Evolutionary conservation across 2,797 vertebrate species (phyloP), one percentile per base, ranked within the genome.

Genomic region (Atherinosoma microstoma): DNA sequence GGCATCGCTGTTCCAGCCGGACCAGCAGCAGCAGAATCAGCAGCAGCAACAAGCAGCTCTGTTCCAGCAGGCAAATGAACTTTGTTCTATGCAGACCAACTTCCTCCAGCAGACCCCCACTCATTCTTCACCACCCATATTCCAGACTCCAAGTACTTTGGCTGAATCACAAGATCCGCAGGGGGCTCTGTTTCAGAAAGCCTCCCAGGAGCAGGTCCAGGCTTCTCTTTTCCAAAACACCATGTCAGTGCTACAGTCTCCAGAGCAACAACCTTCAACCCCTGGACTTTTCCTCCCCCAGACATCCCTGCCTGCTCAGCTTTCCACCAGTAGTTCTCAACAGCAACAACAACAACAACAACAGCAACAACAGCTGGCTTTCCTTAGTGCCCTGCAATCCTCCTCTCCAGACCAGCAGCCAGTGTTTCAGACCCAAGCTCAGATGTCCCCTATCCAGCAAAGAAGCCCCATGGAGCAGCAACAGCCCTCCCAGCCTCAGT

Each of bases 201-300:
- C 93, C 64, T 94, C 97, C 30, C 97, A 97, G 70, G 97, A 99
- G 81, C 97, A 97, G 59, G 93, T 98, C 78, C 97, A 98, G 85
- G 93, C 96, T 5, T 90, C 96, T 0, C 92, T 99, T 79, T 99
- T 97, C 84, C 98, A 97, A 84, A 97, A 91, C 73, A 88, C 93
- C 56, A 94, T 99, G 87, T 92, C 96, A 18, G 97, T 97, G 22
- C 90, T 99, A 87, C 96, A 84, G 93, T 92, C 96, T 68, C 93
- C 96, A 79, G 97, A 99, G 78, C 96, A 98, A 84, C 96, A 95
- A 49, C 91, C 93, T 20, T 82, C 94, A 15, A 79, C 95, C 34
- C 79, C 95, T 30, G 94, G 93, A 88, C 94, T 98, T 75, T 99
- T 97, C 89, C 95, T 98, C 65, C 94, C 96, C 22, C 97, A 96